Evolutionary conservation across 2,113 vertebrate genomes (phyloP), one percentile per base, ranked within the genome.

Genomic region (Hippocampus zosterae): DNA sequence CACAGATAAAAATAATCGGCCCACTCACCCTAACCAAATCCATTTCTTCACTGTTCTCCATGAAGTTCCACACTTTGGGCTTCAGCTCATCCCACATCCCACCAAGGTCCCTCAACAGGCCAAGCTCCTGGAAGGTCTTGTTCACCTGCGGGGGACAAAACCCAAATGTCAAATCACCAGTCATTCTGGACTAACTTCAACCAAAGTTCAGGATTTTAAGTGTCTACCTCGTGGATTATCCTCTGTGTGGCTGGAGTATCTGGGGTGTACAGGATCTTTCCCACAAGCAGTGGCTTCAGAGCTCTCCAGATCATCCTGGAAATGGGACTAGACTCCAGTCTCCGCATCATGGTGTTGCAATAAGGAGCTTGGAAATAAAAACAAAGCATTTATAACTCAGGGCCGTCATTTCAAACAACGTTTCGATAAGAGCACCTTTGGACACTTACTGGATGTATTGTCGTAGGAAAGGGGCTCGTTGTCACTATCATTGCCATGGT

Each of bases 221-320:
- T 41, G 46, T 2, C 15, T 91, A 98, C 97, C 94, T 99, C 97
- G 8, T 94, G 88, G 90, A 99, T 96, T 77, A 98, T 93, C 81
- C 85, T 93, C 81, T 94, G 95, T 3, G 96, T 91, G 0, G 93
- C 95, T 3, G 96, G 96, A 3, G 95, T 98, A 79, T 96, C 96
- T 15, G 97, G 97, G 9, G 96, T 98, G 84, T 97, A 99, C 41
- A 99, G 90, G 88, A 99, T 94, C 91, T 98, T 99, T 59, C 97
- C 97, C 83, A 98, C 88, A 59, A 99, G 93, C 82, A 99, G 88
- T 0, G 97, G 97, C 68, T 98, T 98, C 65, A 99, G 90, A 29
- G 95, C 96, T 80, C 94, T 95, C 97, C 97, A 99, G 74, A 98
- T 98, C 92, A 99, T 98, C 69, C 95, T 93, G 71, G 95, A 98